phyloP scores from a whole-genome alignment of 2,797 vertebrate genomes.

The Sebastes kiyomatsui region DNA sequence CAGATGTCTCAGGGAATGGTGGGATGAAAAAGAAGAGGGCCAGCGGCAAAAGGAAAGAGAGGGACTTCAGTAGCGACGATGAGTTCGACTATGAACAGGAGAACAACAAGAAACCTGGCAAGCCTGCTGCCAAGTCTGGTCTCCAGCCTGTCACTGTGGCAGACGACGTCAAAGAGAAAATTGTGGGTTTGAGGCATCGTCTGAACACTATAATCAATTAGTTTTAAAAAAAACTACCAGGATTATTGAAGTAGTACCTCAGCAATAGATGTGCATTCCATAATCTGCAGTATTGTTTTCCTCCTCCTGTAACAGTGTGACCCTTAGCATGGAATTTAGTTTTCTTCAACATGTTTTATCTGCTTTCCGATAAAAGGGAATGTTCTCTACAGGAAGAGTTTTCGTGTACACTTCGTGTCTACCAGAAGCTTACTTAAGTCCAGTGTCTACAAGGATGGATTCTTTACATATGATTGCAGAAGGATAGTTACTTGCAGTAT shows the following conservation, averaged over 20 bases:
- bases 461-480: not conserved
- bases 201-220: not conserved
- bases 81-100: slow-evolving; percentile 87
- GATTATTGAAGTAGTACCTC: not conserved
- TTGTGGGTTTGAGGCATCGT: slow-evolving; percentile 70
- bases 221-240: not conserved
- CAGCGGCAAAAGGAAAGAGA: slow-evolving; percentile 82
- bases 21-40: slow-evolving; percentile 83
- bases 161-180: slow-evolving; percentile 86
- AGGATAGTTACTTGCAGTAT: not conserved
- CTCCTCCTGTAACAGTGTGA: not conserved
- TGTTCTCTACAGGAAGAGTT: not conserved
- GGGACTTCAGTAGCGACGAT: slow-evolving; percentile 87
- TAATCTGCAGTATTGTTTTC: not conserved
- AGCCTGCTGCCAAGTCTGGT: slow-evolving; percentile 76
- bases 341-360: not conserved
- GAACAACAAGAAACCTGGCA: slow-evolving; percentile 86
- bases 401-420: not conserved
- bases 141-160: slow-evolving; percentile 85
- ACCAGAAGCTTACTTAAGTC: not conserved
- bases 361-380: not conserved
- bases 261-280: not conserved
- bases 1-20: slow-evolving; percentile 83
- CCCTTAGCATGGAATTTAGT: not conserved
- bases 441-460: too few relatives aligned